phyloP scores from a whole-genome alignment of 2,113 vertebrate genomes.

The Camelus dromedarius region DNA sequence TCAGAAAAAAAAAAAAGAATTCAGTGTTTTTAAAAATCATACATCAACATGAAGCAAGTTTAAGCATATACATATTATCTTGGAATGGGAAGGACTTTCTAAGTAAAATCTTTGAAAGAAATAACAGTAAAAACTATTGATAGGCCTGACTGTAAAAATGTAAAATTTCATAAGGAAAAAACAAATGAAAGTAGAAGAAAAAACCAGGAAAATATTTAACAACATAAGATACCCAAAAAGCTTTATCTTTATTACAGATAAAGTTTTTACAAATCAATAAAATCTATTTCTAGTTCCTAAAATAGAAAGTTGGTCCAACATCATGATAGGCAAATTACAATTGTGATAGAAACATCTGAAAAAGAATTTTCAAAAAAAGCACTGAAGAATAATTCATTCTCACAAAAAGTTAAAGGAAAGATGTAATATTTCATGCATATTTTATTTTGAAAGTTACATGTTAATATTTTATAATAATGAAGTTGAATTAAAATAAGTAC shows the following conservation, averaged over 20 bases:
- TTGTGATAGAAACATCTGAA: neutral
- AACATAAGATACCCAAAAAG: neutral
- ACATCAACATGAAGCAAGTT: constrained; percentile 5
- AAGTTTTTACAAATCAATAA: neutral
- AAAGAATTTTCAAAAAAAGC: neutral
- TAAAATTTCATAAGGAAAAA: constrained; percentile 21
- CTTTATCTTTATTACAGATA: neutral
- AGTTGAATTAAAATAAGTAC: constrained; percentile 33
- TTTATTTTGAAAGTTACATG: neutral
- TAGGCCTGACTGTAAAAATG: neutral
- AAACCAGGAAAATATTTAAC: neutral
- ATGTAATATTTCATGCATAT: neutral
- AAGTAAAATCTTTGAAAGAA: constrained; percentile 45
- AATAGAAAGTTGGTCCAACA: constrained; percentile 5
- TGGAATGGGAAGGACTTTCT: neutral
- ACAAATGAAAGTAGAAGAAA: neutral
- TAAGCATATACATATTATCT: neutral
- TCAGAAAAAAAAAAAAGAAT: neutral
- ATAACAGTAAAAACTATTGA: constrained; percentile 2
- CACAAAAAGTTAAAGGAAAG: constrained; percentile 40
- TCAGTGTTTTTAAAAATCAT: constrained; percentile 2
- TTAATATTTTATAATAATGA: neutral
- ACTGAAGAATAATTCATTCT: neutral
- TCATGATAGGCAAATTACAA: neutral
- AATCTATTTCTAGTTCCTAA: neutral